Evolutionary conservation across 2,113 vertebrate species (phyloP).

Genomic region (Pachycephala philippinensis): DNA sequence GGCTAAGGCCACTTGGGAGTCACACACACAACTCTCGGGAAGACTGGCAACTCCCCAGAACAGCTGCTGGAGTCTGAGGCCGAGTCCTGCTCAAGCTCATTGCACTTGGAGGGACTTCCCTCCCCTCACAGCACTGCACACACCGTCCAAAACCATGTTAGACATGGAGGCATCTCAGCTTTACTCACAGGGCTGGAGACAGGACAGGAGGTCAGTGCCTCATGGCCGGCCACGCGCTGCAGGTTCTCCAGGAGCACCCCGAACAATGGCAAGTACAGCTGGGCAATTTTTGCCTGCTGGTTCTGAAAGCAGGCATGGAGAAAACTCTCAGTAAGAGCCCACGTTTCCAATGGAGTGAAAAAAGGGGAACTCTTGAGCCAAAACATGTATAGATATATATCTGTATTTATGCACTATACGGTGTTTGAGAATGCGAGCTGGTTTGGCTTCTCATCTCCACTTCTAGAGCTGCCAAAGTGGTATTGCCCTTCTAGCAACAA

Average conservation of each 20-base stretch:
- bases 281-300: conserved; percentile 91
- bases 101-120: not conserved
- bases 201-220: conserved; percentile 52
- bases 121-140: not conserved
- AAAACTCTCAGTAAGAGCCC: not conserved
- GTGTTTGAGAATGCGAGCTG: not conserved
- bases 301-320: conserved; percentile 74
- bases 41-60: not conserved
- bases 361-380: not conserved
- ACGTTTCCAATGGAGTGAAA: not conserved
- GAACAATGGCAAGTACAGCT: conserved; percentile 88
- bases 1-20: not conserved
- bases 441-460: not conserved
- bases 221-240: conserved; percentile 77
- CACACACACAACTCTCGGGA: not conserved
- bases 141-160: rapidly evolving
- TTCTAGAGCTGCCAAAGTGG: not conserved
- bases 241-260: conserved; percentile 91
- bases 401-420: not conserved
- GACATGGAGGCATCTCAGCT: not conserved
- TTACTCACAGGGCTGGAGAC: conserved; percentile 75
- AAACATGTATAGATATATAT: rapidly evolving
- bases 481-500: not conserved
- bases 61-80: not conserved
- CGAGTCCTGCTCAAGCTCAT: not conserved